phyloP scores from a whole-genome alignment of 1,140 invertebrate species.

The Achroia grisella region DNA sequence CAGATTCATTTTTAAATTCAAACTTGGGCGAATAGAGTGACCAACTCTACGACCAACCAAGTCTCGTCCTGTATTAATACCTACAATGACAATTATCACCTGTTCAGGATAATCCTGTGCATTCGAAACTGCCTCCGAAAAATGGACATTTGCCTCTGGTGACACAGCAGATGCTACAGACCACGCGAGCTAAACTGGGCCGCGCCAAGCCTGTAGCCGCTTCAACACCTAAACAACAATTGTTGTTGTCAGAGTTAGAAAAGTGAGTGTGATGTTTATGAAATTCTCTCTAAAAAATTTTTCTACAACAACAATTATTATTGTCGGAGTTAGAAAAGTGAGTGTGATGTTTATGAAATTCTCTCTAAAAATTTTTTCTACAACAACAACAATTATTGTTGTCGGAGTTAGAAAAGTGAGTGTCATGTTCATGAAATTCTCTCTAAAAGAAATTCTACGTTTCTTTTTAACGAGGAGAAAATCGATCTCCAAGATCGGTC shows the following conservation, averaged over 20 bases:
- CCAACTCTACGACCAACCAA: too few species aligned
- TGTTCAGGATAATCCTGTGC: conserved; percentile 50
- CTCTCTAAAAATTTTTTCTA: too few species aligned
- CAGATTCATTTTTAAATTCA: too few species aligned
- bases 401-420: conserved; percentile 55
- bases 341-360: too few species aligned
- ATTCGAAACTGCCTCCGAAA: conserved; percentile 31
- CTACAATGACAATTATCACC: neutral
- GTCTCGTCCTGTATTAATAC: neutral
- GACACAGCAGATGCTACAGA: conserved; percentile 48
- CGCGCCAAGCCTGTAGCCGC: conserved; percentile 41
- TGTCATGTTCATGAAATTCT: too few species aligned
- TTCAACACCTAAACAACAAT: conserved; percentile 55
- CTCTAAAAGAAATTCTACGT: too few species aligned
- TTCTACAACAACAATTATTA: conserved; percentile 48
- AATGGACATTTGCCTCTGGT: conserved; percentile 38
- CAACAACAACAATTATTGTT: conserved; percentile 51
- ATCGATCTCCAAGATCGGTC: too few species aligned
- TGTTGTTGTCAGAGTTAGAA: conserved; percentile 47
- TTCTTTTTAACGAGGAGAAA: too few species aligned
- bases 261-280: too few species aligned
- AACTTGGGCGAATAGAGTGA: too few species aligned
- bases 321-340: conserved; percentile 58
- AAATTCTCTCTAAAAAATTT: too few species aligned
- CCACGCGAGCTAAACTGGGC: conserved; percentile 49